These are phyloP conservation scores for Andrena camellia DNA, from an alignment of 2,888 invertebrate species.

Conservation along the genomic window DNA sequence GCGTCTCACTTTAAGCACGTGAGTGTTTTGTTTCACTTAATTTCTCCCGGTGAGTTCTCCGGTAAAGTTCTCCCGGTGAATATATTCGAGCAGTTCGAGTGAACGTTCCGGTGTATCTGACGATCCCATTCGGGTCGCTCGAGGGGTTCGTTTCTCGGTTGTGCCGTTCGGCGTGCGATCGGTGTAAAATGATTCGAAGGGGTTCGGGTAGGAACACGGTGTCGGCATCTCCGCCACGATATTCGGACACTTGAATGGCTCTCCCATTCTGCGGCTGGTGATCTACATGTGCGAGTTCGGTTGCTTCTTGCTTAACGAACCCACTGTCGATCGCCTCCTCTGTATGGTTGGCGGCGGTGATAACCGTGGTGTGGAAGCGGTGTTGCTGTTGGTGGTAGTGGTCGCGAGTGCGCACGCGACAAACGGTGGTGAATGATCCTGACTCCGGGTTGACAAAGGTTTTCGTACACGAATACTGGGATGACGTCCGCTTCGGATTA, in stretches of 20 bases:
- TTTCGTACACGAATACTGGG: slow-evolving; percentile 73
- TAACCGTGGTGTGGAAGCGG: slow-evolving; percentile 27
- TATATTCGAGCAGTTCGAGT: not conserved
- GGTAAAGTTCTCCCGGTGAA: not conserved
- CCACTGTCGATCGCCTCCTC: slow-evolving; percentile 16
- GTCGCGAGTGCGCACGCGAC: slow-evolving; percentile 71
- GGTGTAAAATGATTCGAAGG: slow-evolving; percentile 60
- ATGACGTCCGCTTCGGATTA: slow-evolving; percentile 78
- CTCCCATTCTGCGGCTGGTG: slow-evolving; percentile 14
- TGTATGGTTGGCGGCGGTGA: slow-evolving; percentile 10
- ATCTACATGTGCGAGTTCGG: slow-evolving; percentile 30
- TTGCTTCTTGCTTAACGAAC: not conserved
- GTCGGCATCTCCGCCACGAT: slow-evolving; percentile 63
- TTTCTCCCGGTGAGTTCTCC: too few relatives aligned
- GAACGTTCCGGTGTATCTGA: not conserved
- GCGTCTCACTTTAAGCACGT: slow-evolving; percentile 91
- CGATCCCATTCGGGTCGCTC: not conserved
- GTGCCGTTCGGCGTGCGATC: slow-evolving; percentile 28
- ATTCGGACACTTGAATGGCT: slow-evolving; percentile 66
- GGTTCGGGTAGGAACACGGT: slow-evolving; percentile 50
- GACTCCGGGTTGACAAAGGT: slow-evolving; percentile 70
- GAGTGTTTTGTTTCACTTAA: slow-evolving; percentile 82
- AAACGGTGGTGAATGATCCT: slow-evolving; percentile 71
- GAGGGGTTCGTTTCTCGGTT: slow-evolving; percentile 6
- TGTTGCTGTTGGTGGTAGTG: slow-evolving; percentile 61